These are phyloP conservation scores for Caenorhabditis zanzibari DNA, from an alignment of 2,888 invertebrate species.

Conservation along the genomic window DNA sequence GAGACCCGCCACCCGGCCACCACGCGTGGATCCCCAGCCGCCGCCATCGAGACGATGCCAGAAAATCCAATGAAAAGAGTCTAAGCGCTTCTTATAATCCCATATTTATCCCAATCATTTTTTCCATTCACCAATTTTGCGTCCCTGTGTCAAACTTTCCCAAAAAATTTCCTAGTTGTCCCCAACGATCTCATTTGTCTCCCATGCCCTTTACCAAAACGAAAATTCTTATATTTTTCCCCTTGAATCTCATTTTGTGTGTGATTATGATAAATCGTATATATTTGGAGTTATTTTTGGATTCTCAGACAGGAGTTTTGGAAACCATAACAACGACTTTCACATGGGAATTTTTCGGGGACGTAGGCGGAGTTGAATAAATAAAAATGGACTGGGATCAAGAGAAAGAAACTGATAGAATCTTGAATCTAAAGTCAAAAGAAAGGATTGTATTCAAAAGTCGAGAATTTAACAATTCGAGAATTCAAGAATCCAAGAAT, in stretches of 20 bases:
- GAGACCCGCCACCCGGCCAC: slow-evolving; percentile 42
- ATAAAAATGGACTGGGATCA: no score
- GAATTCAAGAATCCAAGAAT: not conserved
- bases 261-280: slow-evolving; percentile 39
- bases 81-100: slow-evolving; percentile 9
- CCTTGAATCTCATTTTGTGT: no score
- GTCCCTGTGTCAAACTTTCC: not conserved
- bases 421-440: no score
- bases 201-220: not conserved
- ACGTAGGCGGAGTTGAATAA: no score
- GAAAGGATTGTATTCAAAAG: no score
- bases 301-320: not conserved
- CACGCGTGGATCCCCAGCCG: not conserved
- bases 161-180: not conserved
- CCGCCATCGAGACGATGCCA: slow-evolving; percentile 13
- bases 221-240: not conserved
- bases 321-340: no score
- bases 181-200: not conserved
- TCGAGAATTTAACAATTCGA: no score
- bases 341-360: not conserved
- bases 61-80: slow-evolving; percentile 13
- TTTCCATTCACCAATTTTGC: no score
- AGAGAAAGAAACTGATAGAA: no score
- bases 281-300: slow-evolving; percentile 45
- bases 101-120: not conserved